Conservation (phyloP, 2,113 vertebrate genomes). For the Centropristis striata region DNA sequence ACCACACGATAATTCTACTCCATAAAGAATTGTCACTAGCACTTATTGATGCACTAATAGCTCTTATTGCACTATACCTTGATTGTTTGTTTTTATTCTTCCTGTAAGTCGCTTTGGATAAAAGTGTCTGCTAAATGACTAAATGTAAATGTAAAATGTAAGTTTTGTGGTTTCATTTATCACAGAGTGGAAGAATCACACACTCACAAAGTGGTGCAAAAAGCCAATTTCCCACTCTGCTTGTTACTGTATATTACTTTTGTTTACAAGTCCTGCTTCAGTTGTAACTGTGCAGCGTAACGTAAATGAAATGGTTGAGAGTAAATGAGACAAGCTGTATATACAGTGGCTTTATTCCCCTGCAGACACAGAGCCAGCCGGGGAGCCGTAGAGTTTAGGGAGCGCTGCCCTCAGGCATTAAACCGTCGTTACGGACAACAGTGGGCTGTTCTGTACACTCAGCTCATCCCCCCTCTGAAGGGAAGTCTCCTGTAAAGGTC, state of each 20-base stretch:
- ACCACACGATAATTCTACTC: too few relatives aligned
- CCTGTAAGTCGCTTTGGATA: too few relatives aligned
- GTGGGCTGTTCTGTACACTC: slow-evolving; percentile 17
- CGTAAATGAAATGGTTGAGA: slow-evolving; percentile 46
- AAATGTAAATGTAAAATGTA: too few relatives aligned
- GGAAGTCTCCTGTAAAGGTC: slow-evolving; percentile 51
- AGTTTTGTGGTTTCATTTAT: neutral
- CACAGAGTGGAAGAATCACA: neutral
- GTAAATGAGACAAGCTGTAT: slow-evolving; percentile 43
- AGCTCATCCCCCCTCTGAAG: slow-evolving; percentile 9
- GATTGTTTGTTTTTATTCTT: too few relatives aligned
- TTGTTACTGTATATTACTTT: slow-evolving; percentile 45
- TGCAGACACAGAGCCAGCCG: slow-evolving; percentile 16
- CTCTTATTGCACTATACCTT: too few relatives aligned
- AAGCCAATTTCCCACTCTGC: slow-evolving; percentile 39
- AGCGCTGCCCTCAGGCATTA: slow-evolving; percentile 36
- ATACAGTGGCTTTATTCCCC: slow-evolving; percentile 34
- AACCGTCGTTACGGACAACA: slow-evolving; percentile 5
- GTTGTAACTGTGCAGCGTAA: slow-evolving; percentile 9
- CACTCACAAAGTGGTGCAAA: slow-evolving; percentile 6
- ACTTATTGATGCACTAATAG: too few relatives aligned
- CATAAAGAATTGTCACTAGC: too few relatives aligned
- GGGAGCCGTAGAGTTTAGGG: slow-evolving; percentile 9
- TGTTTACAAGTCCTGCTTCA: slow-evolving; percentile 56
- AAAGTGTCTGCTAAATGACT: too few relatives aligned